phyloP scores from a whole-genome alignment of 2,113 vertebrate species.

The Diadophis punctatus region DNA sequence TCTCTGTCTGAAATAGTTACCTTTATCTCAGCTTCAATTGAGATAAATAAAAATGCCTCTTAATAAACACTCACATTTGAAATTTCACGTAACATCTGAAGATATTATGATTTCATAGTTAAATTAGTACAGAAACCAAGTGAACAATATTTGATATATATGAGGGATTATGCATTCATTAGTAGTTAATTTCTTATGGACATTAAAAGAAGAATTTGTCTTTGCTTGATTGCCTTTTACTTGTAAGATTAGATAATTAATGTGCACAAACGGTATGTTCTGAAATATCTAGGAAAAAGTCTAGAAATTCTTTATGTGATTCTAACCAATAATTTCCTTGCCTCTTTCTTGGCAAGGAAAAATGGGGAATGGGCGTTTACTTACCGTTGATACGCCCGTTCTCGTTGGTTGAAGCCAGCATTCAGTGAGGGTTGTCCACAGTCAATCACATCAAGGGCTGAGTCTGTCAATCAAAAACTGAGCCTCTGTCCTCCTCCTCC shows the following conservation, averaged over 20 bases:
- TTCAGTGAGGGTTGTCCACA: no score
- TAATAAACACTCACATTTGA: neutral
- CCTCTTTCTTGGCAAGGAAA: conserved; percentile 2
- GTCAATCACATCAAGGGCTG: no score
- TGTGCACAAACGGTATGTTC: neutral
- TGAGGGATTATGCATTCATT: conserved; percentile 22
- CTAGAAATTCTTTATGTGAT: conserved; percentile 12
- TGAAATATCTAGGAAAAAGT: neutral
- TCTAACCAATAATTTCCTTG: conserved; percentile 3
- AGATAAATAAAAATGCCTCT: conserved; percentile 25
- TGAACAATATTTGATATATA: conserved; percentile 12
- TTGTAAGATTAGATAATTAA: conserved; percentile 27
- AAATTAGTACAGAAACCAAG: conserved; percentile 29
- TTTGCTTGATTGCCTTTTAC: conserved; percentile 8
- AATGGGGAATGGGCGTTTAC: no score
- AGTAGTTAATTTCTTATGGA: conserved; percentile 20
- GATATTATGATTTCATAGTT: conserved; percentile 12
- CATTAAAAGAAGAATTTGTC: conserved; percentile 22
- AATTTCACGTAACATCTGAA: neutral
- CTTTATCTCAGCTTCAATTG: neutral
- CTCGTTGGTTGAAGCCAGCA: no score
- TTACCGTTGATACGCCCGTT: no score
- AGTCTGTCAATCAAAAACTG: no score
- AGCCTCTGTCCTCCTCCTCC: no score
- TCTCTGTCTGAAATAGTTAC: conserved; percentile 17